A percentile compares a stretch with the other conserved stretches of the same genome.
Evolutionary conservation across 2,113 vertebrate genomes (phyloP).

Genomic region (Tursiops truncatus): DNA sequence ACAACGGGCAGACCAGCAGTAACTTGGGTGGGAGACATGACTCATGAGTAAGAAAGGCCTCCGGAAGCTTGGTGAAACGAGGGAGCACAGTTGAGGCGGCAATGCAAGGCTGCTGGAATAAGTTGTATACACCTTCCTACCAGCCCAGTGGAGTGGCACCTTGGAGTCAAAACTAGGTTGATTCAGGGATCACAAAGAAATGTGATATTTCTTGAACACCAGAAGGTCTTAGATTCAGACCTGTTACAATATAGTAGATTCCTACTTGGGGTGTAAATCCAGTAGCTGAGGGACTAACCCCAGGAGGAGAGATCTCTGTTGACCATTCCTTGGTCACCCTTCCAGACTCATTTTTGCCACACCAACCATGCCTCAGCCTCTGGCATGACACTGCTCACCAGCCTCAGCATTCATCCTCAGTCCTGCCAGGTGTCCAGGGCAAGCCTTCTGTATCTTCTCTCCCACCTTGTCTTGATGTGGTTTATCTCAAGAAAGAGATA

Average conservation of each 20-base stretch:
- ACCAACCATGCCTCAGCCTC: background rate
- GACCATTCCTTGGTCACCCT: background rate
- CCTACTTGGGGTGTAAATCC: background rate
- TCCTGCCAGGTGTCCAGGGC: background rate
- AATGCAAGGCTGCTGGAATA: background rate
- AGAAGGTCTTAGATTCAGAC: background rate
- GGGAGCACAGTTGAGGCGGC: background rate
- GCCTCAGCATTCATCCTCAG: too few relatives aligned
- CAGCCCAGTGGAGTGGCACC: background rate
- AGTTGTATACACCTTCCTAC: background rate
- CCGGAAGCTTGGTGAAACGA: background rate
- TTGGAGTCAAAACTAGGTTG: background rate
- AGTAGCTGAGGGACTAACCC: background rate
- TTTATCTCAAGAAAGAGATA: background rate
- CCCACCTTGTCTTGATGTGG: background rate
- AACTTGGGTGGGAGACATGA: background rate
- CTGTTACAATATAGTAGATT: background rate
- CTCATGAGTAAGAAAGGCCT: background rate
- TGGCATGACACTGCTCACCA: background rate
- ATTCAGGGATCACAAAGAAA: background rate
- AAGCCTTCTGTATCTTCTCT: background rate
- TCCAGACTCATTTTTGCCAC: background rate
- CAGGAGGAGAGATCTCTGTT: background rate
- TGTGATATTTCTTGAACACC: background rate
- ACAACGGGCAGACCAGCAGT: background rate